Percentiles rank a stretch among this genome's conserved stretches.
Conservation (phyloP, 2,797 vertebrate species). For the Zalophus californianus region DNA sequence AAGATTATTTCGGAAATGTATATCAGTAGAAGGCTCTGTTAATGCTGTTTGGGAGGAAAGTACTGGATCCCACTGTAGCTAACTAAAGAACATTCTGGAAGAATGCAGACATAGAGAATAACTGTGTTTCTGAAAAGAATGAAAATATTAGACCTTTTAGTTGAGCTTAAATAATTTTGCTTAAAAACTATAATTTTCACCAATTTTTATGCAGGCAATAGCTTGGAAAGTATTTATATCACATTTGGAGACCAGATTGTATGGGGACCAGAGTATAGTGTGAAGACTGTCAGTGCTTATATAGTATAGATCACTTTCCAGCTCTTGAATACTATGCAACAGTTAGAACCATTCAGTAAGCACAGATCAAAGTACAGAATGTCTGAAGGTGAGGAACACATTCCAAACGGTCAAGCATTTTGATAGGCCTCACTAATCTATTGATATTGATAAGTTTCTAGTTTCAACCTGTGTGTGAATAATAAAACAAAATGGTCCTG, state of each 20-base stretch:
- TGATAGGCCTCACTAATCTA: neutral
- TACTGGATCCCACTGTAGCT: conserved; percentile 76
- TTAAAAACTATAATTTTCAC: conserved; percentile 66
- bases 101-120: conserved; percentile 78
- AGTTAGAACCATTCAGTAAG: neutral
- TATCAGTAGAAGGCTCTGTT: conserved; percentile 73
- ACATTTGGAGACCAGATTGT: conserved; percentile 73
- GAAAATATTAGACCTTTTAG: conserved; percentile 77
- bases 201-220: conserved; percentile 58
- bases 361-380: neutral
- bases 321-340: neutral
- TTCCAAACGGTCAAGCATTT: neutral
- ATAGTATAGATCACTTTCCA: conserved; percentile 6
- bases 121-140: conserved; percentile 79
- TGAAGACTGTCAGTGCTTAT: conserved; percentile 22
- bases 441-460: neutral
- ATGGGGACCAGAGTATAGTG: conserved; percentile 62
- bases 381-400: neutral
- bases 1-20: conserved; percentile 71
- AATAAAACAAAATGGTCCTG: neutral
- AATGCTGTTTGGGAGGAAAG: conserved; percentile 64
- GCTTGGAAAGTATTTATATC: conserved; percentile 47
- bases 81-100: conserved; percentile 84
- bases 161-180: conserved; percentile 77
- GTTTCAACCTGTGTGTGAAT: neutral